Evolutionary conservation across 2,888 invertebrate species (phyloP).

Genomic region (Aphodius sticticus): DNA sequence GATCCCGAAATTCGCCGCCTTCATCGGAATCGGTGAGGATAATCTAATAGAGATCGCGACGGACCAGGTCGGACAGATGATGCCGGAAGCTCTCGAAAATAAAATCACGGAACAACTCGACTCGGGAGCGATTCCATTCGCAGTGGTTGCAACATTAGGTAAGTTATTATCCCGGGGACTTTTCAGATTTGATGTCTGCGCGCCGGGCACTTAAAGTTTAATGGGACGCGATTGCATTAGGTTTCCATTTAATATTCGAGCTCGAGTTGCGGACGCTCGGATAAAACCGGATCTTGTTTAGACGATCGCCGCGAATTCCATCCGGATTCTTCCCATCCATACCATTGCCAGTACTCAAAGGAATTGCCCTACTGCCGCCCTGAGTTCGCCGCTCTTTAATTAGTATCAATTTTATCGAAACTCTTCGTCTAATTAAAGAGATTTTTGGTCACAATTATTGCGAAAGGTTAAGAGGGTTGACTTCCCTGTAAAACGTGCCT

Average conservation of each 20-base stretch:
- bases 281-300: constrained; percentile 18
- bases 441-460: not conserved
- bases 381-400: not conserved
- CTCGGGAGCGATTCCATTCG: constrained; percentile 57
- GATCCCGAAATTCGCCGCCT: constrained; percentile 64
- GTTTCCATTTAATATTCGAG: constrained; percentile 30
- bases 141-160: constrained; percentile 62
- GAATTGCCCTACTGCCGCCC: not conserved
- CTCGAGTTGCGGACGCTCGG: constrained; percentile 6
- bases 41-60: constrained; percentile 63
- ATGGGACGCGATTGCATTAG: constrained; percentile 36
- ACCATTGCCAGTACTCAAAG: not conserved
- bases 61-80: constrained; percentile 59
- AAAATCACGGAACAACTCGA: constrained; percentile 54
- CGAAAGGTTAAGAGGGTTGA: not conserved
- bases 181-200: constrained; percentile 37
- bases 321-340: constrained; percentile 4
- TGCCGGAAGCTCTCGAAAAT: constrained; percentile 52
- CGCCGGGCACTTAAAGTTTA: constrained; percentile 34
- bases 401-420: not conserved
- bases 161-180: constrained; percentile 36
- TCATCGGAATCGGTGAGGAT: constrained; percentile 67
- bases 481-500: not conserved
- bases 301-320: constrained; percentile 18
- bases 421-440: not conserved